Evolutionary conservation across 1,140 invertebrate genomes (phyloP), one percentile per base, ranked within the genome.

Genomic region (Drosophila rhopaloa): DNA sequence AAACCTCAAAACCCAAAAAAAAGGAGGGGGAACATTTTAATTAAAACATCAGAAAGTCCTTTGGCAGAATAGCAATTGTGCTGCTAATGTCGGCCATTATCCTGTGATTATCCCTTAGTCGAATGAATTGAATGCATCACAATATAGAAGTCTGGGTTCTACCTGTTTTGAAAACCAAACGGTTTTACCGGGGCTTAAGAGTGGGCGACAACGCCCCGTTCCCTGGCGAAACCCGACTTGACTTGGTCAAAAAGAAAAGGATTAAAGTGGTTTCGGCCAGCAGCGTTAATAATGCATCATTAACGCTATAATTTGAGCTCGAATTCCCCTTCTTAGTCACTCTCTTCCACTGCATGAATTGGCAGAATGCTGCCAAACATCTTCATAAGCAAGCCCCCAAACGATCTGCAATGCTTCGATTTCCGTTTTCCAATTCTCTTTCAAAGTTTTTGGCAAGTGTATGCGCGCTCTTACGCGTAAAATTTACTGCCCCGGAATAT

Each of bases 261-360:
- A 88, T 88, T 86, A 83, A 79, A 71, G 59, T 80, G 83, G 70
- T 57, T 65, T 74, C 68, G 81, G 72, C 59, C 73, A 81, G 90
- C 90, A 84, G 90, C 90, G 83, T 91, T 91, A 91, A 91, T 91
- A 90, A 91, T 91, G 90, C 90, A 91, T 91, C 86, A 91, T 91
- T 91, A 91, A 91, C 90, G 90, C 90, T 91, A 81, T 91, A 91
- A 91, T 91, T 91, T 91, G 80, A 65, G 57, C 53, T 59, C 65
- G 50, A 84, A 77, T 59, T 74, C 55, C 67, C 56, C 59, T 47
- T 43, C 44, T 57, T 50, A 10, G 53, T 71, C 43, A 44, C 60
- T 71, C 37, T 56, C 35, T 38, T 32, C 35, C 29, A 16, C 43
- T 56, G 68, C 75, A 81, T 90, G 85, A 90, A 81, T 90, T 65